Evolutionary conservation across 2,888 invertebrate species (phyloP), one percentile per base, ranked within the genome.

Genomic region (Habroteleia sp.): DNA sequence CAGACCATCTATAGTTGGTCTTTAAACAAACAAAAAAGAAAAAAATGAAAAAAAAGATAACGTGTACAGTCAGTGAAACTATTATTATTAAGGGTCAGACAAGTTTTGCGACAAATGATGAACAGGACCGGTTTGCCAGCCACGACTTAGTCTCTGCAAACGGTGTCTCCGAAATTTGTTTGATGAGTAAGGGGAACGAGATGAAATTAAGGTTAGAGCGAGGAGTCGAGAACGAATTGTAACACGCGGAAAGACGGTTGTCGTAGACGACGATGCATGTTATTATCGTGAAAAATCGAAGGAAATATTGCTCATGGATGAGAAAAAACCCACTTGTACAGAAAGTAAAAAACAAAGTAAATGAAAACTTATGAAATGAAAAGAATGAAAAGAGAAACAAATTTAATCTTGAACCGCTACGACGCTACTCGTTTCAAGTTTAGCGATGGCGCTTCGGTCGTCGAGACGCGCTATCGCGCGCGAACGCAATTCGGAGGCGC

Each of bases 21-120:
- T 87, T 86, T 88, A 88, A 74, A 74, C 68, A 41, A 60, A 75
- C 65, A 31, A 56, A 66, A 69, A 37, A 41, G 37, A 58, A 14
- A 88, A 84, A 62, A 25, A n/a, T 8, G 3, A 62, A 62, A 62
- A 62, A 62, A 62, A 48, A 33, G 41, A 58, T 58, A 58, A 58
- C 68, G 86, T 88, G 88, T 88, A 88, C 88, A 88, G 88, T 88
- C 88, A 86, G 87, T 87, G 85, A 88, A 88, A 87, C 86, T 88
- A 88, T 88, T 88, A 88, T 86, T 87, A 88, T 87, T 88, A 88
- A 87, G 87, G 83, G 84, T 87, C 85, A 84, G 85, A 81, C 83
- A 83, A 80, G 80, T 82, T 83, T 81, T 79, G 76, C 76, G 65
- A 76, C 60, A 77, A 60, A 76, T 68, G 60, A 65, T 71, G 44